Conservation (phyloP, 2,888 invertebrate species). For the Agriopis marginaria region DNA sequence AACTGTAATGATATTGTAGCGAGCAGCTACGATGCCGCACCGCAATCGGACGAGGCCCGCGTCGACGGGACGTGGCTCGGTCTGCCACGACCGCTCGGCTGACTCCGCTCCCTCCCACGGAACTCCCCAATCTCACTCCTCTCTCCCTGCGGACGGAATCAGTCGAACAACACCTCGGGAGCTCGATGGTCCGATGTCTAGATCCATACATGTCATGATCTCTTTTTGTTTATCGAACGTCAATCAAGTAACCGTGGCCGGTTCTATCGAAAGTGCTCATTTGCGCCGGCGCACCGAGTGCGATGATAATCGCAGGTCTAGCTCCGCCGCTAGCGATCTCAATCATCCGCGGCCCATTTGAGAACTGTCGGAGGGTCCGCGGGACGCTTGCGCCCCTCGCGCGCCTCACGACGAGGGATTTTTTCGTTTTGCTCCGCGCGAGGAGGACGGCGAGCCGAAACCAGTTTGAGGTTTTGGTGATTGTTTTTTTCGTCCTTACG, state of each 20-base stretch:
- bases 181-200: conserved; percentile 57
- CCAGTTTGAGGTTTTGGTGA: conserved; percentile 80
- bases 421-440: conserved; percentile 78
- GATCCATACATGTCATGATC: conserved; percentile 29
- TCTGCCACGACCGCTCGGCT: conserved; percentile 56
- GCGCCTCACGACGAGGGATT: conserved; percentile 67
- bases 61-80: conserved; percentile 78
- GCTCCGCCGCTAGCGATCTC: conserved; percentile 62
- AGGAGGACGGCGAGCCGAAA: conserved; percentile 74
- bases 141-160: conserved; percentile 57
- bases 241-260: conserved; percentile 40
- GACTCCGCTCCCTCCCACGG: conserved; percentile 56
- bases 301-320: conserved; percentile 53
- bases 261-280: conserved; percentile 53
- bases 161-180: conserved; percentile 64
- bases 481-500: conserved; percentile 78
- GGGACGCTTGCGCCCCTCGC: conserved; percentile 51
- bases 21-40: conserved; percentile 81
- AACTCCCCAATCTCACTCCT: conserved; percentile 45
- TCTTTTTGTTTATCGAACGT: conserved; percentile 44
- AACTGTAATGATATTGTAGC: conserved; percentile 81
- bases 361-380: conserved; percentile 61
- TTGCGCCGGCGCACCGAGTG: conserved; percentile 54
- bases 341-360: conserved; percentile 66
- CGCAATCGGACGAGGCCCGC: conserved; percentile 81